Evolutionary conservation across 2,113 vertebrate species (phyloP).

Genomic region (Macroglossus sobrinus): DNA sequence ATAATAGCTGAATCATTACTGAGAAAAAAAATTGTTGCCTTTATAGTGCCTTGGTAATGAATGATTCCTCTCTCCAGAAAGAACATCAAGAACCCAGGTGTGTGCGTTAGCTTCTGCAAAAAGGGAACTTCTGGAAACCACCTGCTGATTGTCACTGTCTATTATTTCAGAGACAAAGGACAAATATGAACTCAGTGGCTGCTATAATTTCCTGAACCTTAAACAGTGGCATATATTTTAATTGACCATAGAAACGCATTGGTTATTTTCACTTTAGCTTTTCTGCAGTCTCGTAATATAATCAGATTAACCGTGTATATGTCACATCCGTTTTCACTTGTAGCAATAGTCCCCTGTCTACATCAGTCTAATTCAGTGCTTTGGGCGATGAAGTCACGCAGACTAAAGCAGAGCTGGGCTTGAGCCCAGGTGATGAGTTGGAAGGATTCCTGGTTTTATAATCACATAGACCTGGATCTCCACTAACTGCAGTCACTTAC

Average conservation of each 20-base stretch:
- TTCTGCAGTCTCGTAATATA: not conserved
- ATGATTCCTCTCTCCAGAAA: not conserved
- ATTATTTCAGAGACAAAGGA: not conserved
- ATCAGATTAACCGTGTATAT: not conserved
- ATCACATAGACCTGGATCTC: not conserved
- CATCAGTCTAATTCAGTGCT: not conserved
- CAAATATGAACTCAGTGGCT: not conserved
- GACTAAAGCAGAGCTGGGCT: slow-evolving; percentile 10
- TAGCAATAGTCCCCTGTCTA: not conserved
- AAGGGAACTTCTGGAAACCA: not conserved
- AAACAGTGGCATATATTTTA: not conserved
- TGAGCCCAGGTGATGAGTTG: slow-evolving; percentile 16
- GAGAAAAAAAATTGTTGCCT: not conserved
- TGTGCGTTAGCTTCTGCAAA: not conserved
- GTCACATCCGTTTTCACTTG: not conserved
- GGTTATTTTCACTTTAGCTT: slow-evolving; percentile 1
- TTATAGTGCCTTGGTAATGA: not conserved
- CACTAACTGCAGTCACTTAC: not conserved
- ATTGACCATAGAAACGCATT: not conserved
- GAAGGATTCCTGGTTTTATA: slow-evolving; percentile 19
- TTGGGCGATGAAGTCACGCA: not conserved
- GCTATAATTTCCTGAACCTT: not conserved
- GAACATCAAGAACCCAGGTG: not conserved
- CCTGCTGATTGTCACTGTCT: not conserved
- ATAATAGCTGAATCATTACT: not conserved